Conservation (phyloP, 1,140 invertebrate genomes). For the Heliconius melpomene region DNA sequence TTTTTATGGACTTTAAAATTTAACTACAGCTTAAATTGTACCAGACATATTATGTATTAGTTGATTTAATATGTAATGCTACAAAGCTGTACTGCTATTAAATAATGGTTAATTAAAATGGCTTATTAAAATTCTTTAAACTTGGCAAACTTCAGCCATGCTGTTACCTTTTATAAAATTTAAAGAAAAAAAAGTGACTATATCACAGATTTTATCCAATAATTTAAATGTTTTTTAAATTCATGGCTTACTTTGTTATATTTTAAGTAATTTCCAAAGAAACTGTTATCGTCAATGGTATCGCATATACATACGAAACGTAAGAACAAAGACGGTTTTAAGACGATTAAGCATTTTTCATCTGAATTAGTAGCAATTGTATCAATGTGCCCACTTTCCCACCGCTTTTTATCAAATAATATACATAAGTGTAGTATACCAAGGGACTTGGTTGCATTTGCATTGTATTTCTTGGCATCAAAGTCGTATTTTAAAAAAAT, state of each 20-base stretch:
- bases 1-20: background rate
- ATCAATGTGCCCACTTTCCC: conserved; percentile 15
- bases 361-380: conserved; percentile 1
- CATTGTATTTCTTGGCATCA: conserved; percentile 34
- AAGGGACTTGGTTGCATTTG: conserved; percentile 18
- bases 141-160: no score
- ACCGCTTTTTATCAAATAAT: conserved; percentile 22
- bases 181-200: no score
- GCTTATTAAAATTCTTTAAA: no score
- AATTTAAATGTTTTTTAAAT: no score
- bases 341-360: background rate
- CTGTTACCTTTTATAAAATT: no score
- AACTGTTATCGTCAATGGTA: background rate
- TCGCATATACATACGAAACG: background rate
- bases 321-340: background rate
- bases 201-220: no score
- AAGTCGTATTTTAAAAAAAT: conserved; percentile 21
- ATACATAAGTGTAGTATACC: conserved; percentile 16
- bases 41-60: background rate
- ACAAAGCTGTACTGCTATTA: background rate
- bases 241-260: no score
- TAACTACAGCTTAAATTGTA: no score
- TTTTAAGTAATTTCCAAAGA: background rate
- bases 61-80: background rate
- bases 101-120: no score